phyloP scores from a whole-genome alignment of 2,888 invertebrate species.

The Linnaemya tessellans region DNA sequence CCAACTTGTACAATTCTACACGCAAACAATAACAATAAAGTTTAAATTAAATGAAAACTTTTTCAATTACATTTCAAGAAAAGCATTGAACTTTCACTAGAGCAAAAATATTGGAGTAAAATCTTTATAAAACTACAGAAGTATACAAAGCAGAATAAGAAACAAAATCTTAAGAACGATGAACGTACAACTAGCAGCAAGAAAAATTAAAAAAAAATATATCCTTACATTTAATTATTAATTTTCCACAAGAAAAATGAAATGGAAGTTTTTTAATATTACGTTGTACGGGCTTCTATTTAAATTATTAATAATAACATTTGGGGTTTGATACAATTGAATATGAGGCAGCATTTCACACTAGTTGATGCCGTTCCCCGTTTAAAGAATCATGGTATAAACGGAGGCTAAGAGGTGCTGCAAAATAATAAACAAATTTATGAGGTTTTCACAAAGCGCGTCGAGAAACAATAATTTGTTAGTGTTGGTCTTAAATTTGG shows the following conservation, averaged over 20 bases:
- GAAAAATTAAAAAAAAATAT: neutral
- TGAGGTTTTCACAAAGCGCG: too few species aligned
- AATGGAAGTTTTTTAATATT: neutral
- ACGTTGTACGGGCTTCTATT: neutral
- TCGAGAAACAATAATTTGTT: too few species aligned
- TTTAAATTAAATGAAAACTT: conserved; percentile 33
- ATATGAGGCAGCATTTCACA: too few species aligned
- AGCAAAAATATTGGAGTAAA: neutral
- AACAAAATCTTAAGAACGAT: neutral
- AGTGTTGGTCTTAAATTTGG: too few species aligned
- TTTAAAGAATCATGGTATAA: too few species aligned
- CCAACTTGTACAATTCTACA: neutral
- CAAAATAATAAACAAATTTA: too few species aligned
- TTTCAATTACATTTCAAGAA: conserved; percentile 23
- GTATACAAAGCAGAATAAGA: neutral
- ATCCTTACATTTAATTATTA: neutral
- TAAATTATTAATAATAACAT: too few species aligned
- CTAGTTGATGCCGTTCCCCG: too few species aligned
- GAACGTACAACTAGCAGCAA: neutral
- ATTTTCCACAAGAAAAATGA: neutral
- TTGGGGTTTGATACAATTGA: too few species aligned
- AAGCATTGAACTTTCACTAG: neutral
- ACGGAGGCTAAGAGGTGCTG: too few species aligned
- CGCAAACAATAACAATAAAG: conserved; percentile 2
- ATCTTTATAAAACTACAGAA: neutral